Conservation (phyloP, 30 jellyfish, hydroid and myxozoan genomes). For the Chironex yamaguchii region DNA sequence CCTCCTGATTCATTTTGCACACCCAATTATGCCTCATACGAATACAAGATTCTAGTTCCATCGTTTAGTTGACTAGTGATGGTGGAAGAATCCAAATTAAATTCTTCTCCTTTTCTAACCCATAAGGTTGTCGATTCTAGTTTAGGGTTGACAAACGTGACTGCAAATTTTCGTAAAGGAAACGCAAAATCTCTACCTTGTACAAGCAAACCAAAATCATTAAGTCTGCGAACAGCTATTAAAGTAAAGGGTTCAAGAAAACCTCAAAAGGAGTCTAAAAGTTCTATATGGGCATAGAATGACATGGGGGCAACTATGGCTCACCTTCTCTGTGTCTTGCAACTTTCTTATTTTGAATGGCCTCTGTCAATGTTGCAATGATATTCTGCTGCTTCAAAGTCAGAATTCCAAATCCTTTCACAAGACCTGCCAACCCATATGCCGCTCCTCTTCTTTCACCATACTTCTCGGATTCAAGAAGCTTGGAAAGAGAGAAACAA, state of each 20-base stretch:
- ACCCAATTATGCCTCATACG: no score
- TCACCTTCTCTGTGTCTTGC: slow-evolving; percentile 93
- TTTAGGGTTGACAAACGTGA: no score
- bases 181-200: not conserved
- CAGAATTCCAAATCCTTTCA: slow-evolving; percentile 93
- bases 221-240: not conserved
- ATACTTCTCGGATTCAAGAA: slow-evolving; percentile 90
- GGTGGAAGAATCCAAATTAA: no score
- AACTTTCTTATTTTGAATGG: slow-evolving; percentile 89
- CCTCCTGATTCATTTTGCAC: no score
- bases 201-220: not conserved
- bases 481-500: slow-evolving; percentile 42
- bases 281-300: no score
- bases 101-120: no score
- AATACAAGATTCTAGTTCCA: no score
- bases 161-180: not conserved
- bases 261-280: not conserved
- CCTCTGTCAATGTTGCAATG: slow-evolving; percentile 76
- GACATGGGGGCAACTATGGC: not conserved
- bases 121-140: no score
- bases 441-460: slow-evolving; percentile 99
- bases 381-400: slow-evolving; percentile 92
- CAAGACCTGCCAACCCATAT: slow-evolving; percentile 97
- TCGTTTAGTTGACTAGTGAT: no score
- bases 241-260: not conserved